These are phyloP conservation scores for Pseudochromis fuscus DNA, from an alignment of 2,797 vertebrate species.

Conservation along the genomic window DNA sequence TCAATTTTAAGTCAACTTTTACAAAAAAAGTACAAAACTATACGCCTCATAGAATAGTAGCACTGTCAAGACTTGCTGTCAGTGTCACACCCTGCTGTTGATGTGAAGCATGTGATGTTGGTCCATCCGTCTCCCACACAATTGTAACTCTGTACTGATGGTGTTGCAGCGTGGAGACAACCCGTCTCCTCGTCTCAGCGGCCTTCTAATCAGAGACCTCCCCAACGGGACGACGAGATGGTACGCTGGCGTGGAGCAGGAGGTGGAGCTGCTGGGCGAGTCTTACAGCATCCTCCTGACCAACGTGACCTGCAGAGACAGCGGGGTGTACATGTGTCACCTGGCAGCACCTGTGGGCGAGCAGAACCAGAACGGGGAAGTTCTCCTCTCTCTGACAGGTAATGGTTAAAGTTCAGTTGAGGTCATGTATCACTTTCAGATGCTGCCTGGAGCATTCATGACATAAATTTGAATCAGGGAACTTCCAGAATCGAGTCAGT, in stretches of 20 bases:
- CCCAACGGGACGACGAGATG: not conserved
- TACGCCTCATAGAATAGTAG: too few species aligned
- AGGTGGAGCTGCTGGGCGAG: conserved; percentile 43
- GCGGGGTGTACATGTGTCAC: conserved; percentile 74
- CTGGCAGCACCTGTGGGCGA: conserved; percentile 79
- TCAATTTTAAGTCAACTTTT: too few species aligned
- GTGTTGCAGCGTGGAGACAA: conserved; percentile 17
- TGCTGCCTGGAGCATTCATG: not conserved
- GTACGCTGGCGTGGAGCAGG: conserved; percentile 19
- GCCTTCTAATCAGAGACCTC: conserved; percentile 54
- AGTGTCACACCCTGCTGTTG: too few species aligned
- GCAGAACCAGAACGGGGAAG: conserved; percentile 64
- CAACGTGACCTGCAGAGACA: conserved; percentile 65
- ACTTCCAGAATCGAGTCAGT: not conserved
- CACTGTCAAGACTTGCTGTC: too few species aligned
- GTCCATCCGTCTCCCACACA: not conserved
- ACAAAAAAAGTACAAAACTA: too few species aligned
- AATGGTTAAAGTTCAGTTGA: not conserved
- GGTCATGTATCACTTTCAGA: not conserved
- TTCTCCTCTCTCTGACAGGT: conserved; percentile 76
- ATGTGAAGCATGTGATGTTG: not conserved
- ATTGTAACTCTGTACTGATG: not conserved
- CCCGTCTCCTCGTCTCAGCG: not conserved
- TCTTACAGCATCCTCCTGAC: conserved; percentile 60
- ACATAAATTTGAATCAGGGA: not conserved